Base-by-base conservation (phyloP, 2,888 invertebrate species). In the Onthophagus sagittarius region DNA sequence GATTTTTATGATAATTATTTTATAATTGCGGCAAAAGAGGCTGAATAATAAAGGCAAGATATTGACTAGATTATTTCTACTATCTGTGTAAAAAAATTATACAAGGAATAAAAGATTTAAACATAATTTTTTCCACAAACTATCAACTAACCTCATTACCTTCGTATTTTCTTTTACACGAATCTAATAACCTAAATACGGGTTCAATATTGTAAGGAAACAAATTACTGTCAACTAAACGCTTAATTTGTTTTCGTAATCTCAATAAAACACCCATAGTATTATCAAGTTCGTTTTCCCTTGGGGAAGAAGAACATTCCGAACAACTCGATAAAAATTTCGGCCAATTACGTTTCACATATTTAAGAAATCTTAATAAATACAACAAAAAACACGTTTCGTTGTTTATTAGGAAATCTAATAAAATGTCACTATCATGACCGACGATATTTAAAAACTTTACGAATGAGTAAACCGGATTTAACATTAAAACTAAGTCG, bases 181-280 rank as follows among this genome's bases (percentile, higher is more conserved):
- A 92, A 83, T 94, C 94, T 77, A 96, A 86, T 79, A 96, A 86
- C 84, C 93, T 90, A 78, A 95, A 87, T 74, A 96, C 93, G 63
- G 96, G 96, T 80, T 92, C 94, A 81, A 96, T 96, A 84, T 96
- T 96, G 84, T 96, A 96, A 0, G 96, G 95, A 84, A 95, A 96
- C 70, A 95, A 85, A 78, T 94, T 91, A 81, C 92, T 92, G 0
- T 94, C 92, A 5, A 96, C 95, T 78, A 96, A 86, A 81, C 94
- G 89, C 79, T 93, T 93, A 77, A 96, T 94, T 81, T 95, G 93
- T 79, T 93, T 87, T 78, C 94, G 89, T 74, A 96, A 87, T 72
- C 93, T 88, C 81, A 93, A 94, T 39, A 96, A 85, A 71, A 95
- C 93, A 75, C 92, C 89, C 94, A 96, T 95, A 0, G 94, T 94